These are phyloP conservation scores for Ascaphus truei DNA, from an alignment of 2,113 vertebrate species.

Conservation along the genomic window DNA sequence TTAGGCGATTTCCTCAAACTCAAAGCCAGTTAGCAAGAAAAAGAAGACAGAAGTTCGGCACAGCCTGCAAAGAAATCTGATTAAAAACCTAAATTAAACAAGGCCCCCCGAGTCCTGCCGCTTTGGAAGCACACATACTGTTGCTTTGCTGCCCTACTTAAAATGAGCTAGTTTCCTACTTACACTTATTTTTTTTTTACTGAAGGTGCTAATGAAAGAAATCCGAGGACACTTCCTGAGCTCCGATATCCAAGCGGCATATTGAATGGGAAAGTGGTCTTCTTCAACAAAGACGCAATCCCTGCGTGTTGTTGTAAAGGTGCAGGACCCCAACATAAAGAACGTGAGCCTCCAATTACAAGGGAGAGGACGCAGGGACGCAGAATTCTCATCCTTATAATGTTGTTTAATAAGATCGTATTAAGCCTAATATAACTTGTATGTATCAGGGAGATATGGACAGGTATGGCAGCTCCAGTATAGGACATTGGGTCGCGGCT, in stretches of 20 bases:
- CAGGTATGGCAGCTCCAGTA: too few species aligned
- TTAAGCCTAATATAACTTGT: too few species aligned
- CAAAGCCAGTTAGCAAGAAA: neutral
- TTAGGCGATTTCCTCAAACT: neutral
- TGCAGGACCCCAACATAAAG: too few species aligned
- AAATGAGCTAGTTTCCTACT: slow-evolving; percentile 18
- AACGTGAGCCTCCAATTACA: too few species aligned
- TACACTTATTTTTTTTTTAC: neutral
- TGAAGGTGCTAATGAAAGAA: neutral
- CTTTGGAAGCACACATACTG: neutral
- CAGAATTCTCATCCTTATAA: too few species aligned
- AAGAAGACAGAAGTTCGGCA: neutral
- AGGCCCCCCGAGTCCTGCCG: neutral
- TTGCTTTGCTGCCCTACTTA: slow-evolving; percentile 11
- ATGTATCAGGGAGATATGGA: too few species aligned
- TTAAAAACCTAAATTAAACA: slow-evolving; percentile 17
- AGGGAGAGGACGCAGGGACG: too few species aligned
- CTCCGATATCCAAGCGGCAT: too few species aligned
- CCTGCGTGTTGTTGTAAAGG: neutral
- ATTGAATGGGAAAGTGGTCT: neutral
- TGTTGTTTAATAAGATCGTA: too few species aligned
- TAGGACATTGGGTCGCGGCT: too few species aligned
- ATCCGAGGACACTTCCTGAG: neutral
- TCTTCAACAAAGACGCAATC: neutral
- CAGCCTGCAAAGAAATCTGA: slow-evolving; percentile 2